Evolutionary conservation across 1,140 invertebrate species (phyloP).

Genomic region (Drosophila lacertosa): DNA sequence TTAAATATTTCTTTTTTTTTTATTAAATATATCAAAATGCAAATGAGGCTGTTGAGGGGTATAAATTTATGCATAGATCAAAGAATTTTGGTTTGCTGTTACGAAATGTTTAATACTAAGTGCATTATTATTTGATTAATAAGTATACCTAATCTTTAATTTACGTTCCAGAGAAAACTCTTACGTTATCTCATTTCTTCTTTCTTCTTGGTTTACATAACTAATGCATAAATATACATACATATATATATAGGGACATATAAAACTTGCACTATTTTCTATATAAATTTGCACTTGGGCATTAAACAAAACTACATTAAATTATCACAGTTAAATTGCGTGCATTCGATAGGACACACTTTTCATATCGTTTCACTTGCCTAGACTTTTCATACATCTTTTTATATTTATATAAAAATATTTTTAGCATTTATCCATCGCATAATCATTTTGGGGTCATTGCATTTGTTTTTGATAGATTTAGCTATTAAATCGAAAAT

Average conservation of each 20-base stretch:
- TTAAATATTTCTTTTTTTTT: constrained; percentile 16
- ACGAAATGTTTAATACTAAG: constrained; percentile 52
- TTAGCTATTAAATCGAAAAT: constrained; percentile 51
- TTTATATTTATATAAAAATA: constrained; percentile 53
- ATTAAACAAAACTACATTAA: constrained; percentile 55
- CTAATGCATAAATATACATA: constrained; percentile 61
- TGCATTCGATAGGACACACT: constrained; percentile 75
- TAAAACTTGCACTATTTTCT: constrained; percentile 66
- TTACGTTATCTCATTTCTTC: constrained; percentile 13
- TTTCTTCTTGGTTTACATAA: constrained; percentile 37
- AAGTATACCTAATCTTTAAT: constrained; percentile 6
- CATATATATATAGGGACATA: constrained; percentile 39
- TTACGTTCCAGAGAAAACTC: constrained; percentile 1
- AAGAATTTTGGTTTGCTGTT: constrained; percentile 20
- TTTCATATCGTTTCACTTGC: constrained; percentile 21
- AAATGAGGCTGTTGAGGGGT: constrained; percentile 5
- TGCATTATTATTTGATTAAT: constrained; percentile 39
- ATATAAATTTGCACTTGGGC: constrained; percentile 64
- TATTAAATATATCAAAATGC: constrained; percentile 25
- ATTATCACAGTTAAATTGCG: constrained; percentile 83
- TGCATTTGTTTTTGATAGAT: constrained; percentile 32
- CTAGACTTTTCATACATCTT: constrained; percentile 24
- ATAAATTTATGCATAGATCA: constrained; percentile 1
- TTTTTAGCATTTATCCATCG: constrained; percentile 25
- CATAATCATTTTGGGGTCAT: constrained; percentile 28